Conservation (phyloP, 2,113 vertebrate genomes). For the Pipa parva region DNA sequence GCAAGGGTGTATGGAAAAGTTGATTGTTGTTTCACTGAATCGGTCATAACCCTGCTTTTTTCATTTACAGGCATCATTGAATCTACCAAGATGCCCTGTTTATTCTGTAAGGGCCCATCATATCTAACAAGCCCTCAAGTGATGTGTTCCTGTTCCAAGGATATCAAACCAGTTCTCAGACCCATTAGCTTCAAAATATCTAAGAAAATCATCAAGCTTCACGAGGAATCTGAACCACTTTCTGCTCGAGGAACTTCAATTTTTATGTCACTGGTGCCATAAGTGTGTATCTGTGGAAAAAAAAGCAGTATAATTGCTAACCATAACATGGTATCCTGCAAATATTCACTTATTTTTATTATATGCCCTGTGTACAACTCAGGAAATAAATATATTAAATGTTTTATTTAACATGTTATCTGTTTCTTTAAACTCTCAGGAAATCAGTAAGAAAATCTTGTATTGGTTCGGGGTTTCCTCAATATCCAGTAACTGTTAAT, state of each 20-base stretch:
- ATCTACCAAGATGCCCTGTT: slow-evolving; percentile 1
- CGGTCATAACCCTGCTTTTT: neutral
- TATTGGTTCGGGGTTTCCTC: no score
- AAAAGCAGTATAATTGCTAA: neutral
- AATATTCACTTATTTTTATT: no score
- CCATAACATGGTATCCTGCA: neutral
- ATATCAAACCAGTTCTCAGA: neutral
- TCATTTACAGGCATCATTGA: neutral
- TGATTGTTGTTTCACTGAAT: no score
- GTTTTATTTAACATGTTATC: no score
- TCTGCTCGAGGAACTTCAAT: slow-evolving; percentile 12
- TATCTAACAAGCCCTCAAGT: neutral
- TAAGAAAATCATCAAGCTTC: slow-evolving; percentile 27
- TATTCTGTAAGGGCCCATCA: neutral
- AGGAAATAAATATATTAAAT: no score
- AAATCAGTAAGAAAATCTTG: no score
- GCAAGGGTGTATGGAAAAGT: no score
- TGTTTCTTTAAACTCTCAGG: no score
- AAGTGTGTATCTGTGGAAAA: no score
- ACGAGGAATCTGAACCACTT: slow-evolving; percentile 24
- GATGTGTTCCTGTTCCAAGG: neutral
- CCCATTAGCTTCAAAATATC: slow-evolving; percentile 34
- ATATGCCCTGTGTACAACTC: no score
- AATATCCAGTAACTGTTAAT: no score
- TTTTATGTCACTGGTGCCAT: neutral